These are phyloP conservation scores for Brachyopa scutellaris DNA, from an alignment of 2,888 invertebrate species.

Conservation along the genomic window DNA sequence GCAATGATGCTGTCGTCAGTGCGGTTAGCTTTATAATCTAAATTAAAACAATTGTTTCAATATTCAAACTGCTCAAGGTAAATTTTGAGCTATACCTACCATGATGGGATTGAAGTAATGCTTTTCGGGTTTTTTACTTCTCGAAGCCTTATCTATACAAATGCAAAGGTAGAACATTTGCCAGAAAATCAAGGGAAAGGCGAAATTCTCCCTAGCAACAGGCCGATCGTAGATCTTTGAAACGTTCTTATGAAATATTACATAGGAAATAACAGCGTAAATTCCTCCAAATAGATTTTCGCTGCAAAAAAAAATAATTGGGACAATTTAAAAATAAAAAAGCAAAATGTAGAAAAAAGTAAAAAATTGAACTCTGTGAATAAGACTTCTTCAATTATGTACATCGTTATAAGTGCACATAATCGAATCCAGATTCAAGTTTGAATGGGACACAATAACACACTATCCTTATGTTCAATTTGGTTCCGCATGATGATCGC, in stretches of 20 bases:
- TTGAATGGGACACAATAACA: no score
- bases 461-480: no score
- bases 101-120: constrained; percentile 73
- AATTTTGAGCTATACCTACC: constrained; percentile 55
- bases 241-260: constrained; percentile 92
- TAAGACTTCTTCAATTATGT: no score
- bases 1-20: constrained; percentile 79
- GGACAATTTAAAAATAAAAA: no score
- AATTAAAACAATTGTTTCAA: constrained; percentile 15
- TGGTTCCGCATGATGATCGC: no score
- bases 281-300: constrained; percentile 89
- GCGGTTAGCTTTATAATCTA: constrained; percentile 78
- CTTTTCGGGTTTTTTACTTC: constrained; percentile 74
- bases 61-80: not conserved
- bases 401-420: no score
- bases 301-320: constrained; percentile 80
- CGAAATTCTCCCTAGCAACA: constrained; percentile 92
- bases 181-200: constrained; percentile 89
- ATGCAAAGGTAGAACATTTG: constrained; percentile 87
- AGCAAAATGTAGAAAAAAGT: not conserved
- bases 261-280: constrained; percentile 87
- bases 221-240: constrained; percentile 94
- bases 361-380: no score
- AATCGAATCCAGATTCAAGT: no score
- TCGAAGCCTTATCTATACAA: constrained; percentile 82